phyloP scores from a whole-genome alignment of 2,797 vertebrate genomes.

The Iguana delicatissima region DNA sequence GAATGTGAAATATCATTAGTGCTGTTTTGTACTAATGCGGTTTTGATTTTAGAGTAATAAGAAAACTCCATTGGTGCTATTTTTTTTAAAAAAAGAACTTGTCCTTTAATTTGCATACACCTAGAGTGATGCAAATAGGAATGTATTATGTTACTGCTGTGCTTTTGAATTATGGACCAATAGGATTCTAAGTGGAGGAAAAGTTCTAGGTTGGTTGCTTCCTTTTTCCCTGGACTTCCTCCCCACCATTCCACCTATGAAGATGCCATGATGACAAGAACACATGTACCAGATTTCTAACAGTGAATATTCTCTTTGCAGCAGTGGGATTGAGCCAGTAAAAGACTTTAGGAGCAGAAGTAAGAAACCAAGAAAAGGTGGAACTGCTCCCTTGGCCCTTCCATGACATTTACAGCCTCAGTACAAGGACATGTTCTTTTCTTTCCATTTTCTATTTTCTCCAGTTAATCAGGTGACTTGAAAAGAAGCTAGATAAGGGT shows the following conservation, averaged over 20 bases:
- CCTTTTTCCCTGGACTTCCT: conserved; percentile 50
- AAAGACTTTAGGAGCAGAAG: conserved; percentile 61
- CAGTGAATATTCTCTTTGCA: conserved; percentile 70
- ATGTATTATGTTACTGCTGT: conserved; percentile 79
- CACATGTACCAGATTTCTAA: conserved; percentile 69
- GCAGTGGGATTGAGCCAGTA: conserved; percentile 50
- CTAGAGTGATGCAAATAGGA: conserved; percentile 81
- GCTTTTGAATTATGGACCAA: conserved; percentile 78
- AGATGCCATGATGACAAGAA: conserved; percentile 59
- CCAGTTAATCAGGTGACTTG: conserved; percentile 96
- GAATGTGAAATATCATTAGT: conserved; percentile 79
- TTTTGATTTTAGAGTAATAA: conserved; percentile 78
- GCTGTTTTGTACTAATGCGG: conserved; percentile 74
- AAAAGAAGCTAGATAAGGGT: conserved; percentile 94
- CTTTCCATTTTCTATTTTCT: conserved; percentile 89
- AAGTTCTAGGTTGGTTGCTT: conserved; percentile 64
- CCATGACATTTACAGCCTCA: conserved; percentile 90
- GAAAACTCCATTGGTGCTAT: conserved; percentile 82
- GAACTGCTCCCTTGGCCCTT: conserved; percentile 84
- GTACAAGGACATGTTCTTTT: conserved; percentile 92
- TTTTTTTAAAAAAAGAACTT: conserved; percentile 66
- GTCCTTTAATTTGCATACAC: conserved; percentile 85
- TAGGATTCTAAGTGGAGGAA: conserved; percentile 73
- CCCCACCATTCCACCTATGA: conserved; percentile 68
- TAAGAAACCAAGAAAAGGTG: conserved; percentile 74